Percentiles rank a stretch among this genome's conserved stretches.
phyloP scores from a whole-genome alignment of 1,140 invertebrate species.

The Heliothis subflexa region DNA sequence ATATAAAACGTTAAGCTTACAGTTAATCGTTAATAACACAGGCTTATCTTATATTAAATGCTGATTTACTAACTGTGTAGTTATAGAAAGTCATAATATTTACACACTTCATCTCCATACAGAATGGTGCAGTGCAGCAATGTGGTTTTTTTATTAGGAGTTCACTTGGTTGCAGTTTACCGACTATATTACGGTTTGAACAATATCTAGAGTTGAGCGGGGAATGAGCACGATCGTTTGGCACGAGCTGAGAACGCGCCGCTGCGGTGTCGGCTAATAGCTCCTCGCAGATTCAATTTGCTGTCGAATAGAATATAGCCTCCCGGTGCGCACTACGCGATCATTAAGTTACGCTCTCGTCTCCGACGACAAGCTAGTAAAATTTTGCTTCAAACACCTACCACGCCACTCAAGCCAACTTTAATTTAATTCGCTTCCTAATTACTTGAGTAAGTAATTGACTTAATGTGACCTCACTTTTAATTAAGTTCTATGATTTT shows the following conservation, averaged over 20 bases:
- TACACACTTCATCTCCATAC: conserved; percentile 20
- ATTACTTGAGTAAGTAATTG: conserved; percentile 48
- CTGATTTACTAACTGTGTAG: conserved; percentile 5
- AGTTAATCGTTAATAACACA: conserved; percentile 27
- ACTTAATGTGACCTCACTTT: conserved; percentile 42
- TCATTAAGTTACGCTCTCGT: conserved; percentile 76
- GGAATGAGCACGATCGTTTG: conserved; percentile 67
- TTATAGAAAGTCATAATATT: conserved; percentile 17
- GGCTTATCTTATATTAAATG: conserved; percentile 31
- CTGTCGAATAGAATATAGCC: conserved; percentile 74
- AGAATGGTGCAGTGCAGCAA: conserved; percentile 26
- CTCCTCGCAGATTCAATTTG: conserved; percentile 81
- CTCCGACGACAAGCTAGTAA: conserved; percentile 57
- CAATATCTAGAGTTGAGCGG: conserved; percentile 54
- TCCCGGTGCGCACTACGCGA: conserved; percentile 71
- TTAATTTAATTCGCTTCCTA: conserved; percentile 53
- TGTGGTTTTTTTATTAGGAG: conserved; percentile 45
- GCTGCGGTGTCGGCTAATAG: conserved; percentile 77
- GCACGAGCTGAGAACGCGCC: conserved; percentile 58
- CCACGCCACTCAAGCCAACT: conserved; percentile 41
- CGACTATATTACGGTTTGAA: conserved; percentile 55
- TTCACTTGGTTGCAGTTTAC: conserved; percentile 50
- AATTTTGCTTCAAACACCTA: conserved; percentile 65
- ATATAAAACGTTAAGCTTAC: conserved; percentile 27
- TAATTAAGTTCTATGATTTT: conserved; percentile 23